phyloP scores from a whole-genome alignment of 1,140 invertebrate species.

The Cyrtorhinus lividipennis region DNA sequence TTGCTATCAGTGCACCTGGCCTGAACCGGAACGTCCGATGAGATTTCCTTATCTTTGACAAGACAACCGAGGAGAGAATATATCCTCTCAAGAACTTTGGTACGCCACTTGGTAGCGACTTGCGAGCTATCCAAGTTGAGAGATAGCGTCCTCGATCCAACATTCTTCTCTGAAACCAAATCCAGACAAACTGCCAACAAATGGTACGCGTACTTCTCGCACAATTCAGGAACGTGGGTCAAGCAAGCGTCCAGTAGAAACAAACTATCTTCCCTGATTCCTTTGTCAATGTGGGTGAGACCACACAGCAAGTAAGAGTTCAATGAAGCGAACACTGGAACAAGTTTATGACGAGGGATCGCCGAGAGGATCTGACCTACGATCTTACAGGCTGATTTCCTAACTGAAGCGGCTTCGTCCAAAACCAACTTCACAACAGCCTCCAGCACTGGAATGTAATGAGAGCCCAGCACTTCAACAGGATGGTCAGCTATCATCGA shows the following conservation, averaged over 20 bases:
- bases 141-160: constrained; percentile 16
- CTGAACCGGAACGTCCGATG: not conserved
- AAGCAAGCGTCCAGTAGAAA: constrained; percentile 56
- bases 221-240: constrained; percentile 39
- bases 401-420: constrained; percentile 54
- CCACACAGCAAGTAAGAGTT: constrained; percentile 65
- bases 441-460: constrained; percentile 50
- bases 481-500: constrained; percentile 45
- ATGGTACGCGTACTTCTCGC: constrained; percentile 46
- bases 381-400: constrained; percentile 50
- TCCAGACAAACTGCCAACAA: constrained; percentile 62
- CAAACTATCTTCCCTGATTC: constrained; percentile 67
- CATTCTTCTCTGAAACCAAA: constrained; percentile 39
- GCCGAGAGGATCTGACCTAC: constrained; percentile 45
- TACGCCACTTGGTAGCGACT: constrained; percentile 20
- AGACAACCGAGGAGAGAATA: constrained; percentile 15
- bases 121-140: constrained; percentile 20
- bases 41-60: not conserved
- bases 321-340: constrained; percentile 56
- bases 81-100: constrained; percentile 18
- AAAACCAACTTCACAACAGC: constrained; percentile 49
- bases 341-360: constrained; percentile 31
- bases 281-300: constrained; percentile 69
- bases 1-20: not conserved
- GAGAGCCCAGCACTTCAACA: constrained; percentile 37